phyloP scores from a whole-genome alignment of 1,140 invertebrate genomes.

The Philotrypesis tridentata region DNA sequence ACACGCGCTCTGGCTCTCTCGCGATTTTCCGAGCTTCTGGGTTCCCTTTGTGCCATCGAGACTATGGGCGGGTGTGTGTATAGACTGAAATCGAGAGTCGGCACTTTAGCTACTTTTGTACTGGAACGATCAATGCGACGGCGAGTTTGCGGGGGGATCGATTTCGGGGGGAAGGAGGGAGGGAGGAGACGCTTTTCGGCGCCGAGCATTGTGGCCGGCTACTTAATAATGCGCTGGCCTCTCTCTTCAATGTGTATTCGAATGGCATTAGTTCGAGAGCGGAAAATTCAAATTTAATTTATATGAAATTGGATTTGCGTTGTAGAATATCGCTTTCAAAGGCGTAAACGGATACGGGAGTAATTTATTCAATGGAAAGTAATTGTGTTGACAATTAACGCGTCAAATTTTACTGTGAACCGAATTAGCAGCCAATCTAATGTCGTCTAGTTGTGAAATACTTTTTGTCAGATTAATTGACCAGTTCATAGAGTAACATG shows the following conservation, averaged over 20 bases:
- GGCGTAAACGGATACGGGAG: too few relatives aligned
- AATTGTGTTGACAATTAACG: too few relatives aligned
- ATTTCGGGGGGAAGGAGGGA: not conserved
- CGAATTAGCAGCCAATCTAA: too few relatives aligned
- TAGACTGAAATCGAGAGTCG: not conserved
- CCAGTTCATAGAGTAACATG: too few relatives aligned
- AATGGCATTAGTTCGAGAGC: not conserved
- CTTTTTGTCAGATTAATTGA: too few relatives aligned
- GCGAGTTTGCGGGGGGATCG: constrained; percentile 1
- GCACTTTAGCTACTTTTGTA: constrained; percentile 29
- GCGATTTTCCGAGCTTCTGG: constrained; percentile 39
- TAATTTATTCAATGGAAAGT: too few relatives aligned
- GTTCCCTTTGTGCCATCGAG: constrained; percentile 1
- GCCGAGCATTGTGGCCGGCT: not conserved
- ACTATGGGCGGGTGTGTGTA: not conserved
- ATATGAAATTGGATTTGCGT: not conserved
- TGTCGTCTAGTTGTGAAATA: too few relatives aligned
- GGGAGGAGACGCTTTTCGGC: not conserved
- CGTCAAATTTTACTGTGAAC: too few relatives aligned
- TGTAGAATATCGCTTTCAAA: too few relatives aligned
- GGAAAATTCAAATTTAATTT: not conserved
- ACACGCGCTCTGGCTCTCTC: too few relatives aligned
- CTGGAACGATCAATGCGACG: not conserved
- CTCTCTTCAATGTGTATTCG: too few relatives aligned
- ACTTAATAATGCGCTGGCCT: not conserved